Base-by-base conservation (phyloP, 2,888 invertebrate genomes). In the Orthosia gothica region DNA sequence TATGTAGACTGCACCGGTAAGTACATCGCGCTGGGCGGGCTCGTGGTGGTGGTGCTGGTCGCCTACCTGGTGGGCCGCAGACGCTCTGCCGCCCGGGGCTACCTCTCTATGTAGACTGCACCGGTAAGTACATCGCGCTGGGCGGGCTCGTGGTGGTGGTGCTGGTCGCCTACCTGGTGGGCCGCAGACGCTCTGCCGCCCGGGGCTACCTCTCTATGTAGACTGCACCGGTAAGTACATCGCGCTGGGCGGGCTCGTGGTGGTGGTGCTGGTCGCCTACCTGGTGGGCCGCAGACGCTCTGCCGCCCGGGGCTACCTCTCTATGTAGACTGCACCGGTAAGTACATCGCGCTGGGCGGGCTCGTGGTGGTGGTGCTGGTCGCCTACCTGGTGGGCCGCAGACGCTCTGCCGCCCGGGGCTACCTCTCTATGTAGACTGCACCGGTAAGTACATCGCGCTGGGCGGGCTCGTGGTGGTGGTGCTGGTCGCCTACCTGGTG, bases 21-120 rank as follows among this genome's bases (percentile, higher is more conserved):
- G 70, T 40, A 4, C n/a, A n/a, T n/a, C 92, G 98, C 99, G 67
- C 97, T 99, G 75, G 99, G 98, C 81, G 98, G 97, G 67, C 97
- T 99, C 75, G 99, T 99, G 82, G 96, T 99, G 78, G 97, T 99
- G 84, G 99, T 99, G 69, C 97, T 99, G 86, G 97, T 98, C 86
- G 99, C 99, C 61, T 99, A 99, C 96, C 97, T 99, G 83, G 97
- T 99, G 91, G 99, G 99, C 76, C 98, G 99, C 90, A 97, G 98
- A 92, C 98, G 98, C 91, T 98, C 98, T 91, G 98, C 98, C 93
- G 97, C 98, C 68, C 97, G 98, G 87, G 99, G 99, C 52, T 99
- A 99, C 94, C 97, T 98, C 94, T 98, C 98, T 95, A 99, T 99
- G 98, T 99, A 96, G 93, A 65, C 63, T 40, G 20, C 59, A 49